Evolutionary conservation across 2,888 invertebrate genomes (phyloP).

Genomic region (Pachliopta kotzebuea): DNA sequence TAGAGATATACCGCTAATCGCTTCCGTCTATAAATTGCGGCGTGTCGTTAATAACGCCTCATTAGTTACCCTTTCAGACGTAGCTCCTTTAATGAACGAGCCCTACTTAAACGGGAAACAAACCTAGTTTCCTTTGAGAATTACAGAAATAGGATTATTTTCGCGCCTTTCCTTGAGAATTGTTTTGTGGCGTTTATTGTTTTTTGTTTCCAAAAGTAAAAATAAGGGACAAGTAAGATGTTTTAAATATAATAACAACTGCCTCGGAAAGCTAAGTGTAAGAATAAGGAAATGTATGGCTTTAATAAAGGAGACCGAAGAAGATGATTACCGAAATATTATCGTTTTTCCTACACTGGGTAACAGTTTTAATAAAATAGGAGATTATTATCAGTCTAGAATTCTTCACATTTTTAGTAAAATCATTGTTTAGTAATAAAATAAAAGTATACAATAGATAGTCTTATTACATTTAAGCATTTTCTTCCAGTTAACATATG

Average conservation of each 20-base stretch:
- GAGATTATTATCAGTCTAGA: too few species aligned
- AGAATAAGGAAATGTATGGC: too few species aligned
- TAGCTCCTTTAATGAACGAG: conserved; percentile 22
- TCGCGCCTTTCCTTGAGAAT: conserved; percentile 11
- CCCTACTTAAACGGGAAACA: conserved; percentile 16
- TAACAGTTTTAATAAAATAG: too few species aligned
- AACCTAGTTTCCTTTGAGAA: conserved; percentile 23
- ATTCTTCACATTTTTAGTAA: too few species aligned
- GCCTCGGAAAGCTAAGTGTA: too few species aligned
- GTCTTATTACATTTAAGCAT: too few species aligned
- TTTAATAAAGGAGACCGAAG: too few species aligned
- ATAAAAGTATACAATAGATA: too few species aligned
- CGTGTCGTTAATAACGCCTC: conserved; percentile 17
- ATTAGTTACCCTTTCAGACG: conserved; percentile 27
- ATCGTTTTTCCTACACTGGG: too few species aligned
- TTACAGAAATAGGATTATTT: conserved; percentile 13
- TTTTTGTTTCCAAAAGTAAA: background rate
- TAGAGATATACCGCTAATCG: background rate
- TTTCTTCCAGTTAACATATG: too few species aligned
- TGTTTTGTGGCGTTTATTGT: background rate
- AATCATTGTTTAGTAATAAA: too few species aligned
- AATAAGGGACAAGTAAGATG: background rate
- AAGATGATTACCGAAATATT: too few species aligned
- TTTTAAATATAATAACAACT: background rate
- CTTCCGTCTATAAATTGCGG: conserved; percentile 1